A percentile compares a stretch with the other conserved stretches of the same genome.
Evolutionary conservation across 2,113 vertebrate species (phyloP).

Genomic region (Galbula dea): DNA sequence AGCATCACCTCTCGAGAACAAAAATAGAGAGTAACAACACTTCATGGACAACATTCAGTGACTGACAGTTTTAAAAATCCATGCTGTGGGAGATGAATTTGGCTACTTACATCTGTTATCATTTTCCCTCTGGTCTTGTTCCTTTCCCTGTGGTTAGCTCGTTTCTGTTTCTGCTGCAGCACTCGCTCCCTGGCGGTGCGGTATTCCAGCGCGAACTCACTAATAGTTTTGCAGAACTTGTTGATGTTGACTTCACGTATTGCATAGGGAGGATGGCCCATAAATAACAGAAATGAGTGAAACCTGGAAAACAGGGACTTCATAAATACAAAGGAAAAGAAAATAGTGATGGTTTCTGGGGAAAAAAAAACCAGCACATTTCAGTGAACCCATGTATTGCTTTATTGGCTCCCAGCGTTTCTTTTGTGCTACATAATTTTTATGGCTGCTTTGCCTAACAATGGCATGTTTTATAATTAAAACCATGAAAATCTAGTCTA

Average conservation of each 20-base stretch:
- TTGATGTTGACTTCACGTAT: constrained; percentile 93
- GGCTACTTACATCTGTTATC: constrained; percentile 95
- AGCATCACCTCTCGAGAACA: not conserved
- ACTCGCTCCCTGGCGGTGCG: constrained; percentile 94
- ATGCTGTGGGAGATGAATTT: not conserved
- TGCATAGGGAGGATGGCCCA: constrained; percentile 89
- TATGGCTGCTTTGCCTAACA: constrained; percentile 35
- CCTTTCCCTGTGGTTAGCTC: constrained; percentile 96
- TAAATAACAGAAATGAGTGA: constrained; percentile 93
- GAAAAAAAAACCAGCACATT: not conserved
- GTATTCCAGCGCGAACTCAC: constrained; percentile 96
- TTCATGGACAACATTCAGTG: not conserved
- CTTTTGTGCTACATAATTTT: constrained; percentile 6
- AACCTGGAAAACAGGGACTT: constrained; percentile 78
- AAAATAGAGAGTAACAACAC: not conserved
- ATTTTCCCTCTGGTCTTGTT: constrained; percentile 98
- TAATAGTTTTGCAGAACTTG: constrained; percentile 94
- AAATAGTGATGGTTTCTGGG: not conserved
- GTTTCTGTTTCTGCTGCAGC: constrained; percentile 94
- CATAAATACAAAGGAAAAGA: not conserved
- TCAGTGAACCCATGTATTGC: not conserved
- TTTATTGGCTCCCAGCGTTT: not conserved
- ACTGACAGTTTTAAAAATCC: not conserved
- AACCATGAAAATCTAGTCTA: constrained; percentile 32
- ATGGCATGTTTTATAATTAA: constrained; percentile 37